Conservation (phyloP, 2,797 vertebrate genomes). For the Mus spretus region DNA sequence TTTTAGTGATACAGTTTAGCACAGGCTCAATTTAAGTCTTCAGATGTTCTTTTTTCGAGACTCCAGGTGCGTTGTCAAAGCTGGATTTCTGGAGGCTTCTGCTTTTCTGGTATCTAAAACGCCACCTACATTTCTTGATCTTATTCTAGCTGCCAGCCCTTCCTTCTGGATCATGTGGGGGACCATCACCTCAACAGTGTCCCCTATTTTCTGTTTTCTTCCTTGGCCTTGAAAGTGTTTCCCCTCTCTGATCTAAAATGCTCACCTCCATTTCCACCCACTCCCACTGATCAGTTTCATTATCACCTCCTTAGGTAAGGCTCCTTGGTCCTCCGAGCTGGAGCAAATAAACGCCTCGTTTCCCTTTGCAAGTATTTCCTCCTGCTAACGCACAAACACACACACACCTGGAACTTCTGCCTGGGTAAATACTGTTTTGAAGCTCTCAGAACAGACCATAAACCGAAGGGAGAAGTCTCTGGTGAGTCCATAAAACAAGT, state of each 20-base stretch:
- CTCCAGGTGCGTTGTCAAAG: slow-evolving; percentile 22
- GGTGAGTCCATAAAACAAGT: background rate
- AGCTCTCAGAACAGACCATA: background rate
- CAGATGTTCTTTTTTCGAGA: background rate
- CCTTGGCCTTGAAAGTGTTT: background rate
- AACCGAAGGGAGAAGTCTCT: background rate
- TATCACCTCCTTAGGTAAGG: slow-evolving; percentile 33
- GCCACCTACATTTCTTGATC: slow-evolving; percentile 24
- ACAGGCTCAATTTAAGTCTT: background rate
- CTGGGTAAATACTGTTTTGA: slow-evolving; percentile 26
- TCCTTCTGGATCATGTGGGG: background rate
- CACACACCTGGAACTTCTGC: background rate
- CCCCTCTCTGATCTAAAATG: slow-evolving; percentile 12
- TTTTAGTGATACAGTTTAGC: background rate
- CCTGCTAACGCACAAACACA: background rate
- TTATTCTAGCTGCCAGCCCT: slow-evolving; percentile 18
- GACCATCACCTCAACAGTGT: background rate
- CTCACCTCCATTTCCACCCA: background rate
- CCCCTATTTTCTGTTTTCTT: slow-evolving; percentile 4
- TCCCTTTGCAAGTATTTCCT: slow-evolving; percentile 3
- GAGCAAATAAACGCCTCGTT: slow-evolving; percentile 18
- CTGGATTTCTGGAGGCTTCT: background rate
- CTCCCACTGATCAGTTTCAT: background rate
- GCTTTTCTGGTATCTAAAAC: slow-evolving; percentile 48
- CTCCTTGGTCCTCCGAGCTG: slow-evolving; percentile 5